Base-by-base conservation (phyloP, 2,797 vertebrate genomes). In the Tragopan temminckii region DNA sequence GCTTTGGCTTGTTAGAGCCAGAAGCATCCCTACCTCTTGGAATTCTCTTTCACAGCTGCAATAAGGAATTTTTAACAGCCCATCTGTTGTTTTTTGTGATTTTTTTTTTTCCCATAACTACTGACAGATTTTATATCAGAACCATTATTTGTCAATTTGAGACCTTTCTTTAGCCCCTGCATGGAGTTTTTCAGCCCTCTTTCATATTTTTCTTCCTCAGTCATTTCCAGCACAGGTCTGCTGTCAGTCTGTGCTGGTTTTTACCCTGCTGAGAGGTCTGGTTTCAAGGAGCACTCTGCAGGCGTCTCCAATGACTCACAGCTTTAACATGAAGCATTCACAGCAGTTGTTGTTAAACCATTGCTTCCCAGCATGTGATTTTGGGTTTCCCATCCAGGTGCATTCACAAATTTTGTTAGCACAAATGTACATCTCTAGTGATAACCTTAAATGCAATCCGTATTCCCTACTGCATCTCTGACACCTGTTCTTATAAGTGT, bases 361-460 rank as follows among this genome's bases (percentile, higher is more conserved):
- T 4, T 82, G 50, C 50, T 89, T 46, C 85, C 57, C 61, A 8
- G 14, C 12, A 1, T 4, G 0, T 66, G 82, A 18, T 19, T 40
- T n/a, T 20, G 89, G 68, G n/a, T 20, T 62, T 53, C 40, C 1
- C 0, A 57, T 66, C 2, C 13, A 7, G 42, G 18, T 27, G 71
- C 25, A 1, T 23, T 46, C 71, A 18, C 11, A 3, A 1, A 4
- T 57, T 76, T 48, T 38, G 69, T 76, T 52, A 85, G 50, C 40
- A 29, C 29, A 43, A 43, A 38, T 29, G n/a, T 40, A n/a, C 0
- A 0, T 58, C 19, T n/a, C 61, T 67, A 46, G 5, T 42, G n/a
- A 38, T 71, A 17, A 29, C 48, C 88, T n/a, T 31, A 45, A 67
- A 62, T 0, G 0, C 31, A 74, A 19, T 53, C 29, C 53, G 7